Conservation (phyloP, 2,113 vertebrate genomes). For the Ancistrus triradiatus region DNA sequence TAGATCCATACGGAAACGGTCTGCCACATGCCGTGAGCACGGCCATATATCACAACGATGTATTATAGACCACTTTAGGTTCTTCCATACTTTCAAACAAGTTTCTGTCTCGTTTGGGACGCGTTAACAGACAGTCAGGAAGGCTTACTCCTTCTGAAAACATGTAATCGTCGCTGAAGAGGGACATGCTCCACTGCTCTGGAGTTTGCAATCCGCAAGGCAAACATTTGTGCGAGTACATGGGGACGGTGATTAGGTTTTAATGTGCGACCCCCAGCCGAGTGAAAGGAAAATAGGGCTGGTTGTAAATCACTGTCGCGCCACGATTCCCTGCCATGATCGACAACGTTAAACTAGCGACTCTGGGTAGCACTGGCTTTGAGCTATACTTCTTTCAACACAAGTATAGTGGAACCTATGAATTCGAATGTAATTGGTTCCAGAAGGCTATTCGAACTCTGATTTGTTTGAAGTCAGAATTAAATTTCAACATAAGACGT, state of each 20-base stretch:
- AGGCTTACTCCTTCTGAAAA: slow-evolving; percentile 27
- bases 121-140: slow-evolving; percentile 29
- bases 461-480: too few relatives aligned
- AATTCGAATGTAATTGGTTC: too few relatives aligned
- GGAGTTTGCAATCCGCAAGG: slow-evolving; percentile 4
- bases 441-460: too few relatives aligned
- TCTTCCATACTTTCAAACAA: slow-evolving; percentile 30
- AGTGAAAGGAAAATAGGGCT: slow-evolving; percentile 35
- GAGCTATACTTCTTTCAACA: slow-evolving; percentile 26
- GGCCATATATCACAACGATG: slow-evolving; percentile 24
- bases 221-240: slow-evolving; percentile 35
- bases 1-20: slow-evolving; percentile 22
- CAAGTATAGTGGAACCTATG: too few relatives aligned
- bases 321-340: slow-evolving; percentile 16
- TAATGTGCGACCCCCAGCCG: slow-evolving; percentile 37
- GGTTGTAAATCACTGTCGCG: slow-evolving; percentile 41
- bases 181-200: slow-evolving; percentile 1
- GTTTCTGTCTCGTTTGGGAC: slow-evolving; percentile 38
- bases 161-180: neutral
- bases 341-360: slow-evolving; percentile 32
- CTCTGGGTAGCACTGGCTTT: slow-evolving; percentile 30
- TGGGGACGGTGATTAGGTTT: slow-evolving; percentile 39
- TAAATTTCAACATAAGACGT: too few relatives aligned
- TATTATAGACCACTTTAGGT: slow-evolving; percentile 31
- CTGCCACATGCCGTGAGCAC: slow-evolving; percentile 18